Percentiles rank a stretch among this genome's conserved stretches.
These are phyloP conservation scores for Calidris pygmaea DNA, from an alignment of 2,113 vertebrate genomes.

Conservation along the genomic window DNA sequence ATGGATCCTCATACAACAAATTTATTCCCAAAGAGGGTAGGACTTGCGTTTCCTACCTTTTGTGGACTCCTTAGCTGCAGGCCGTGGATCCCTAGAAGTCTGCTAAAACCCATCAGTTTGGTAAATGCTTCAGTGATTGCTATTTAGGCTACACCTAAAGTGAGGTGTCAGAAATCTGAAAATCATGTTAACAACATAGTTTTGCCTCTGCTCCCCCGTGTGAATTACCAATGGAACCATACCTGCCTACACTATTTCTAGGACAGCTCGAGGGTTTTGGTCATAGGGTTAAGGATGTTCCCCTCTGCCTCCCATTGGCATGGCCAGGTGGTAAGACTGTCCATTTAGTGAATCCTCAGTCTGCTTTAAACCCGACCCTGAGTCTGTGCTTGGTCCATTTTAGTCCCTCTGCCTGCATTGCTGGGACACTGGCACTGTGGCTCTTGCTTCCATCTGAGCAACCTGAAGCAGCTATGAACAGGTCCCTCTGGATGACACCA, in stretches of 20 bases:
- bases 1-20: neutral
- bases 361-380: neutral
- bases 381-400: neutral
- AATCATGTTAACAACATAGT: neutral
- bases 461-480: neutral
- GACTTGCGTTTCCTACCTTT: neutral
- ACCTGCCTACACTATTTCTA: neutral
- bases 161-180: neutral
- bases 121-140: neutral
- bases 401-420: neutral
- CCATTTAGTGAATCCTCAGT: neutral
- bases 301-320: neutral
- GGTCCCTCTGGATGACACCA: neutral
- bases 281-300: neutral
- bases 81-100: neutral
- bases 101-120: neutral
- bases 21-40: neutral
- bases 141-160: neutral
- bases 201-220: neutral
- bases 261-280: neutral
- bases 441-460: neutral
- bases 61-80: neutral
- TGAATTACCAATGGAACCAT: neutral
- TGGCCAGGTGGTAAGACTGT: neutral
- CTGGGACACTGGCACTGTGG: accelerated